These are phyloP conservation scores for Drosophila ficusphila DNA, from an alignment of 1,140 invertebrate species.

Conservation along the genomic window DNA sequence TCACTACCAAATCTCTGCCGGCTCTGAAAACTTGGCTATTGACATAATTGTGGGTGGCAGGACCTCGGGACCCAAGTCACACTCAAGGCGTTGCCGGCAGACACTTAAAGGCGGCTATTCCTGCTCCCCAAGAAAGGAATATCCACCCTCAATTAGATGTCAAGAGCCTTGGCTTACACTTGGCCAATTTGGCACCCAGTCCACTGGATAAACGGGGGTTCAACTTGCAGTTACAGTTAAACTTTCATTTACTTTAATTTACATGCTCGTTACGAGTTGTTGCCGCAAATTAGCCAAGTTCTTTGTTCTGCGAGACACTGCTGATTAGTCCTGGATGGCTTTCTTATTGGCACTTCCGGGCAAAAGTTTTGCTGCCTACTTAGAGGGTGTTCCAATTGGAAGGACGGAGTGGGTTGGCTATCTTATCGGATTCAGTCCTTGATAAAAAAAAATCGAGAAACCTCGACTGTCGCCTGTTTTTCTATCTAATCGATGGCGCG, in stretches of 20 bases:
- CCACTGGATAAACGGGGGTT: constrained; percentile 8
- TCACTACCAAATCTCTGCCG: constrained; percentile 38
- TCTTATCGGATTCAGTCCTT: constrained; percentile 39
- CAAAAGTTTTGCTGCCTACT: constrained; percentile 53
- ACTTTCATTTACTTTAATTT: constrained; percentile 76
- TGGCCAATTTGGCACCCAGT: constrained; percentile 16
- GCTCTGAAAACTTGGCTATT: constrained; percentile 59
- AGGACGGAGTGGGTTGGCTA: background rate
- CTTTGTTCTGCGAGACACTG: constrained; percentile 27
- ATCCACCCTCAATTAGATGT: constrained; percentile 76
- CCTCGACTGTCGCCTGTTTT: constrained; percentile 28
- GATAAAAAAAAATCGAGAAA: no score
- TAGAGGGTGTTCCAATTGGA: constrained; percentile 7
- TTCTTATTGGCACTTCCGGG: constrained; percentile 70
- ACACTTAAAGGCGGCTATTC: constrained; percentile 56
- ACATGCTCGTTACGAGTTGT: constrained; percentile 74
- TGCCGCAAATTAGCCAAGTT: constrained; percentile 71
- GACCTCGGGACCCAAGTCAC: constrained; percentile 55
- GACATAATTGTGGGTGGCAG: constrained; percentile 71
- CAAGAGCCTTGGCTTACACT: constrained; percentile 47
- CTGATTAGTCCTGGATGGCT: constrained; percentile 52
- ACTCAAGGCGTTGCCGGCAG: constrained; percentile 77
- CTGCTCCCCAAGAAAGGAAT: constrained; percentile 41
- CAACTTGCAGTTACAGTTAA: constrained; percentile 45
- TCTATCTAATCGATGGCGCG: constrained; percentile 62